phyloP scores from a whole-genome alignment of 2,888 invertebrate species.

The Cephus pulcher region DNA sequence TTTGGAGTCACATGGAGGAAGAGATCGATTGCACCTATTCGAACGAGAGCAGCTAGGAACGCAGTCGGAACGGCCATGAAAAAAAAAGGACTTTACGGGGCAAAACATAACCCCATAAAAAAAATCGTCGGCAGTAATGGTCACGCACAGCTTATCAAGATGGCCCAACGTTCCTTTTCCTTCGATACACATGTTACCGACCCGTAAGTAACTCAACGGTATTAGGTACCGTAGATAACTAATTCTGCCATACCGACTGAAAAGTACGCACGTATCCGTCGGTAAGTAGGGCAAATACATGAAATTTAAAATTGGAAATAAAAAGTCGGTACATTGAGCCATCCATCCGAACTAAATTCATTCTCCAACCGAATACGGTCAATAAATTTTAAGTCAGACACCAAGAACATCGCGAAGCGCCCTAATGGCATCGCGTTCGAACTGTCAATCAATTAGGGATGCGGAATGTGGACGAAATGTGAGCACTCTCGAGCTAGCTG shows the following conservation, averaged over 20 bases:
- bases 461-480: slow-evolving; percentile 30
- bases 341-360: background rate
- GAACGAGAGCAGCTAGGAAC: background rate
- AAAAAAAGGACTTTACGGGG: background rate
- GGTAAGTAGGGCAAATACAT: background rate
- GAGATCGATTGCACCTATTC: background rate
- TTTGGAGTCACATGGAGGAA: slow-evolving; percentile 7
- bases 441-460: background rate
- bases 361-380: background rate
- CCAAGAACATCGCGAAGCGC: background rate
- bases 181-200: background rate
- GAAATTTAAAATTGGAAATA: no score
- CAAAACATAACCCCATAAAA: background rate
- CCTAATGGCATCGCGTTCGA: slow-evolving; percentile 14
- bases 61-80: background rate
- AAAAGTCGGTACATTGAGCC: background rate
- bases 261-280: background rate
- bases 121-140: background rate
- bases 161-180: background rate
- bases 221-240: background rate
- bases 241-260: background rate
- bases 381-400: background rate
- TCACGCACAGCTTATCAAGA: background rate
- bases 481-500: slow-evolving; percentile 16
- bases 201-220: background rate